Evolutionary conservation across 2,113 vertebrate genomes (phyloP).

Genomic region (Penelope pileata): DNA sequence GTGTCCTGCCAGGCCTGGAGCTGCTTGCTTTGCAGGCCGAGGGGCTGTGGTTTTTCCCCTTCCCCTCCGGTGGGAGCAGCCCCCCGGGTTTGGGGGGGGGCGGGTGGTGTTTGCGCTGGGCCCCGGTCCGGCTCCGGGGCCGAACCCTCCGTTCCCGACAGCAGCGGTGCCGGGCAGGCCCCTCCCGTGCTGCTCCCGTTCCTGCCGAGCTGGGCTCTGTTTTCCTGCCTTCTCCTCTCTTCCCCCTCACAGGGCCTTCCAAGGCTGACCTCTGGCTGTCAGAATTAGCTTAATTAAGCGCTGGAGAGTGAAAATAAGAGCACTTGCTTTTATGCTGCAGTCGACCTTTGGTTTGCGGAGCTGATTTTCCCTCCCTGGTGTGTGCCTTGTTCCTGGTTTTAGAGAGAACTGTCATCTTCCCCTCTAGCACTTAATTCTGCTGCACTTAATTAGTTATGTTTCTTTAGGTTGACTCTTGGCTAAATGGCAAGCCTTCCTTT

Average conservation of each 20-base stretch:
- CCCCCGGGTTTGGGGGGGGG: too few species aligned
- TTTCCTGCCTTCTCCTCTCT: not conserved
- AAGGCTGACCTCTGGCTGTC: not conserved
- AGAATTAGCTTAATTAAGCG: not conserved
- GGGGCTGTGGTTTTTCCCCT: too few species aligned
- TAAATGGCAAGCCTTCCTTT: not conserved
- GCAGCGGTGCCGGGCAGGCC: too few species aligned
- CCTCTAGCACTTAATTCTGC: not conserved
- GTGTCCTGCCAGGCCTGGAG: not conserved
- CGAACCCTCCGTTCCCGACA: too few species aligned
- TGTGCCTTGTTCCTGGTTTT: not conserved
- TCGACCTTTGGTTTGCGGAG: not conserved
- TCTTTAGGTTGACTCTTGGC: not conserved
- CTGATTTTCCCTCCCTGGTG: not conserved
- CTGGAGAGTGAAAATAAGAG: not conserved
- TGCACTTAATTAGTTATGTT: not conserved
- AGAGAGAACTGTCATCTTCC: not conserved
- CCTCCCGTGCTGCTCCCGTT: accelerated
- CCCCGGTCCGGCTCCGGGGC: too few species aligned
- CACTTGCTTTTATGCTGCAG: not conserved
- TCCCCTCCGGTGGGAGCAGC: too few species aligned
- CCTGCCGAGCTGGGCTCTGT: not conserved
- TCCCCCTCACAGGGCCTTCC: not conserved
- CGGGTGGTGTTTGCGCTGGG: too few species aligned
- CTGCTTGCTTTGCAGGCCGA: not conserved